These are phyloP conservation scores for Aplocera efformata DNA, from an alignment of 2,888 invertebrate genomes.

Conservation along the genomic window DNA sequence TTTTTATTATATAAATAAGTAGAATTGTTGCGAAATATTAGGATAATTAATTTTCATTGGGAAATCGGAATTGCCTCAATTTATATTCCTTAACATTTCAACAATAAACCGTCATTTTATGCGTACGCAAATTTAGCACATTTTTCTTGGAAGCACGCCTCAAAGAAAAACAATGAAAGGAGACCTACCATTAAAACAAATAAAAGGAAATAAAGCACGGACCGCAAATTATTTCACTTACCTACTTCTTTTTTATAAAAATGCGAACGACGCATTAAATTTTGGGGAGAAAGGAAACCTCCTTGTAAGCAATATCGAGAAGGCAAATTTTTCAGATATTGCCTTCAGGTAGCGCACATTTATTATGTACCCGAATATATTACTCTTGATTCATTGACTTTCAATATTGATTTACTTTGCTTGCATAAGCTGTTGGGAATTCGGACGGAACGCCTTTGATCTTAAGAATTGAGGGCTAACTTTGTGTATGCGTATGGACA, in stretches of 20 bases:
- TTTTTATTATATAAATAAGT: constrained; percentile 21
- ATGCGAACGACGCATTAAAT: constrained; percentile 81
- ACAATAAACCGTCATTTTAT: constrained; percentile 56
- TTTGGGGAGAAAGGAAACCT: constrained; percentile 80
- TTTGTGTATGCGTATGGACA: constrained; percentile 40
- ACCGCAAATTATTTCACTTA: constrained; percentile 80
- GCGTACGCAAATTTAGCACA: constrained; percentile 51
- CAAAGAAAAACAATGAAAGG: constrained; percentile 70
- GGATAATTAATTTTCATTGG: constrained; percentile 53
- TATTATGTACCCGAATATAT: constrained; percentile 82
- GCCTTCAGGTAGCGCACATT: constrained; percentile 81
- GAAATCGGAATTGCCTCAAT: constrained; percentile 57
- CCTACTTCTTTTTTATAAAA: constrained; percentile 80
- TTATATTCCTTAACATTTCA: constrained; percentile 54
- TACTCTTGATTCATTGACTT: constrained; percentile 81
- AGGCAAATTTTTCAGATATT: constrained; percentile 81
- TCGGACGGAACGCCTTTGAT: constrained; percentile 54
- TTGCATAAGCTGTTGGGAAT: constrained; percentile 72
- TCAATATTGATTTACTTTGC: constrained; percentile 80
- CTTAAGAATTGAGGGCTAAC: constrained; percentile 54
- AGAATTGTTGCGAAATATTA: constrained; percentile 19
- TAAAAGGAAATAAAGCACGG: constrained; percentile 77
- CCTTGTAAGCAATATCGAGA: constrained; percentile 80
- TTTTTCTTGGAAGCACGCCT: constrained; percentile 56
- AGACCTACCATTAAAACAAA: constrained; percentile 79